Base-by-base conservation (phyloP, 2,797 vertebrate species). In the Micrastur ruficollis region DNA sequence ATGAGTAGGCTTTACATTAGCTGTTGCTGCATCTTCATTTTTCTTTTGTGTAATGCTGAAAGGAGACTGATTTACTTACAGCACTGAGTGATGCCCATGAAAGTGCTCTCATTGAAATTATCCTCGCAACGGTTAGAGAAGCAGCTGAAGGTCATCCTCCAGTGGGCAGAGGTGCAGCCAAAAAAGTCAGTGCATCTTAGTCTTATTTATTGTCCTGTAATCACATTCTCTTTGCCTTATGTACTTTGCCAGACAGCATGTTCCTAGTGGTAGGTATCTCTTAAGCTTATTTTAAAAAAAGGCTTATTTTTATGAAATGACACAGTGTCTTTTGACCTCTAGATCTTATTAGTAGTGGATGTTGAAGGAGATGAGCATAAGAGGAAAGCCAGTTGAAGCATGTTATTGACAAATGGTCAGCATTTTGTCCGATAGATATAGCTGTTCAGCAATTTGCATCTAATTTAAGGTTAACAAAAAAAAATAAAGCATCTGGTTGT, bases 121-220 rank as follows among this genome's bases (percentile, higher is more conserved):
- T 99, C 89, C 94, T 99, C 1, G 98, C 98, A 8, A 98, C 99
- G 2, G 98, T 99, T 66, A 98, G 98, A 95, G 99, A 99, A 98
- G 98, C 99, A 62, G 98, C 98, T 66, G 98, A 99, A 94, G 99
- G 99, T 44, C 98, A 99, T 42, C 98, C 95, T 58, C 98, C 98
- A 84, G 98, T 98, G 26, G 99, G 99, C 67, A 98, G 99, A 98
- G 98, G 98, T 18, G 98, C 98, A 76, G 97, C 98, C 40, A 99
- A 98, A 97, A 99, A 99, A 98, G 99, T 99, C 74, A 96, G 98
- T 98, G 68, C 73, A 23, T 92, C 65, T 94, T 74, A 55, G 52
- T 88, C 68, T 95, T 50, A 61, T 84, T 94, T 94, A 53, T 62
- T 93, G 53, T 92, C n/a, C 42, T 91, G 17, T 94, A 81, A 89